Evolutionary conservation across 2,888 invertebrate species (phyloP), one percentile per base, ranked within the genome.

Genomic region (Pachliopta kotzebuea): DNA sequence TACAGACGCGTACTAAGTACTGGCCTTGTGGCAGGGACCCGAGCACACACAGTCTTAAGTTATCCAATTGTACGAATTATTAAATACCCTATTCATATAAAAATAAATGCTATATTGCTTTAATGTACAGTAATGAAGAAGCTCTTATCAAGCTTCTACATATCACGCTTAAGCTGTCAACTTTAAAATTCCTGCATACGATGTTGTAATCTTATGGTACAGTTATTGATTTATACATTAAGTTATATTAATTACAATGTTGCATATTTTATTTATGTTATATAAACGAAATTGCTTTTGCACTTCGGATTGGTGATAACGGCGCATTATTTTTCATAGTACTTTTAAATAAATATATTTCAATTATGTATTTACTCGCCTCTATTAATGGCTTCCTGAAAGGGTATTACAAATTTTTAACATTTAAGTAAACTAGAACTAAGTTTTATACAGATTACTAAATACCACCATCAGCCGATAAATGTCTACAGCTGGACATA

Each of bases 151-250:
- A 70, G 71, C 71, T 69, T 69, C 70, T 70, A 56, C 55, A 52
- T 62, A 56, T 62, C 55, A 55, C 65, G 62, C 65, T 68, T 65
- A 67, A 62, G 64, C 62, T 67, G 69, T 71, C 68, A 69, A 67
- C 66, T 71, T 69, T 68, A 65, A 67, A 69, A 71, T 70, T 68
- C 68, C 68, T 62, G 56, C 68, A 66, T 67, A 65, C 67, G 65
- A 67, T 68, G 61, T 67, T 61, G 65, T 70, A 70, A 70, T 70
- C 67, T 69, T 53, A 58, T 50, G 60, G 53, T 45, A 61, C 57
- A 57, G 65, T 65, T 65, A 65, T 65, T 65, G 60, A 65, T 65
- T 65, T 60, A 60, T 60, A 56, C 60, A 56, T 60, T 56, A 65
- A 60, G 53, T 57, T 56, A 26, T 29, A 60, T 60, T 60, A 56